Evolutionary conservation across 2,113 vertebrate species (phyloP), one percentile per base, ranked within the genome.

Genomic region (Connochaetes taurinus): DNA sequence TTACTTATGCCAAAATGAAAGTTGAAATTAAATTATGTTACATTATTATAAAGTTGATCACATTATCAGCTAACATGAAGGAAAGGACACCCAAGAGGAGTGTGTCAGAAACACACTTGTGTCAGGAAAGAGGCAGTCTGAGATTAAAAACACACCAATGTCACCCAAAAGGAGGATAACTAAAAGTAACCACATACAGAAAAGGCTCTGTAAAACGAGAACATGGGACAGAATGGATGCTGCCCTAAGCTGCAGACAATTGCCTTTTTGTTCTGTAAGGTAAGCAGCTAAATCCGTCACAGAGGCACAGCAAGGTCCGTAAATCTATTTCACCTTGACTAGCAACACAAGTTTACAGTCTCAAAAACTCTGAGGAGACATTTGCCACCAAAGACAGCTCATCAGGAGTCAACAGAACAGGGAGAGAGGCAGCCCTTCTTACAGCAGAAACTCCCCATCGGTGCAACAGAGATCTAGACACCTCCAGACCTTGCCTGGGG

Each of bases 361-460:
- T 98, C 88, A 85, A 94, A 96, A 96, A 89, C 95, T 97, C 95
- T 83, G 96, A 94, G 53, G 87, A 98, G 89, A 96, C 81, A 95
- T 95, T 94, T 97, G 89, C 95, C 83, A 97, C 87, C 87, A 88
- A 74, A 97, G 93, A 93, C 33, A 95, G 87, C 95, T 96, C 91
- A 84, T 94, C 86, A 85, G 84, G 87, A 90, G 55, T 58, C 89
- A 97, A 60, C 80, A 74, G 89, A 90, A 90, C 90, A 96, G 94
- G 91, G 78, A 93, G 78, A 89, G 33, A 78, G 57, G 91, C 67
- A 87, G 96, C 36, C 62, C 71, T 90, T 94, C 91, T 86, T 43
- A 87, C 33, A 95, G 83, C 82, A 90, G 96, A 95, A 97, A 94
- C 7, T 31, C 80, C 19, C 16, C 31, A 50, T 2, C 13, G n/a